Conservation (phyloP, 1,140 invertebrate species). For the Lepeophtheirus salmonis region DNA sequence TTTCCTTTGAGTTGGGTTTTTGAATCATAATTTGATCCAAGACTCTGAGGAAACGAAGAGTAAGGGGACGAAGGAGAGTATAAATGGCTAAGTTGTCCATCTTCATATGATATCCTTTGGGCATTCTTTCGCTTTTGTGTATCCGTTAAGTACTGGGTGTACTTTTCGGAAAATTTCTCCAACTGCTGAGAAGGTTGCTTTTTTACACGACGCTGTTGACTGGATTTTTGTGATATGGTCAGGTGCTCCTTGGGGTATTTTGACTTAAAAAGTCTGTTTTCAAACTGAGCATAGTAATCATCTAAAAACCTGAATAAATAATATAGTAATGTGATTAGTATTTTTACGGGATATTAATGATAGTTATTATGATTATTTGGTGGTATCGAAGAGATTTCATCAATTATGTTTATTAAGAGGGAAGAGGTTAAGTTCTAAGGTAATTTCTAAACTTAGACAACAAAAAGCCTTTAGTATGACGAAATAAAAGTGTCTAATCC, state of each 20-base stretch:
- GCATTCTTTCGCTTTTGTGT: neutral
- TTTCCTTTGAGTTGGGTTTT: neutral
- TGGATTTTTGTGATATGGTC: neutral
- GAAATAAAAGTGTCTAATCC: too few relatives aligned
- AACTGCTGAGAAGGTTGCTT: neutral
- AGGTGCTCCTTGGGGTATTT: neutral
- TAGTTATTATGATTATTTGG: too few relatives aligned
- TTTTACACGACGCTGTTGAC: neutral
- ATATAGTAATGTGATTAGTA: too few relatives aligned
- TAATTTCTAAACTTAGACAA: too few relatives aligned
- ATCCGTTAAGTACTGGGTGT: neutral
- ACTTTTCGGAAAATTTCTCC: neutral
- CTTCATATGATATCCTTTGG: neutral
- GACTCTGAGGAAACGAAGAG: neutral
- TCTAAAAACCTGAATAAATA: constrained; percentile 4
- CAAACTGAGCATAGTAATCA: neutral
- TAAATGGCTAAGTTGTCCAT: neutral
- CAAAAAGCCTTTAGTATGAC: too few relatives aligned
- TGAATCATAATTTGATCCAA: neutral
- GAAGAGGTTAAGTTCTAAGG: too few relatives aligned
- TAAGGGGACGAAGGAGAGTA: neutral
- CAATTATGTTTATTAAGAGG: too few relatives aligned
- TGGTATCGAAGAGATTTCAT: too few relatives aligned
- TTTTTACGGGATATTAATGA: too few relatives aligned
- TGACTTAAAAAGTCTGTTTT: neutral